A percentile compares a stretch with the other conserved stretches of the same genome.
These are phyloP conservation scores for Cremastobaeus sp. DNA, from an alignment of 2,888 invertebrate species.

Conservation along the genomic window DNA sequence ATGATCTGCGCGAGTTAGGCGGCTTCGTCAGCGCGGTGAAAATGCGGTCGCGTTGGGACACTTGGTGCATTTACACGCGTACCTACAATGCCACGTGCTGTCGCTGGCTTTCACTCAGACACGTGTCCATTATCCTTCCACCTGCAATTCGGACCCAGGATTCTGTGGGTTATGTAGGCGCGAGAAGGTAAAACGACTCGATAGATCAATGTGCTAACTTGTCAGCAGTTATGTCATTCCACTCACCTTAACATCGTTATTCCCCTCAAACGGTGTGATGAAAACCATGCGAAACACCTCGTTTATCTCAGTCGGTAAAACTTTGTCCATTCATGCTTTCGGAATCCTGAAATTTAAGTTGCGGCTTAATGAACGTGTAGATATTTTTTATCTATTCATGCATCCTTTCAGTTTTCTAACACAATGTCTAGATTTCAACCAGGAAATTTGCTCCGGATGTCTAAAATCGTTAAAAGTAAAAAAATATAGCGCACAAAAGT, in stretches of 20 bases:
- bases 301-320: too few species aligned
- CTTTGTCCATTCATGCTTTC: too few species aligned
- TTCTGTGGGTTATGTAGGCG: constrained; percentile 33
- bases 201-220: constrained; percentile 40
- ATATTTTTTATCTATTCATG: too few species aligned
- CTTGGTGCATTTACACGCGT: constrained; percentile 30
- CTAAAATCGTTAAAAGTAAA: too few species aligned
- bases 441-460: too few species aligned
- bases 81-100: constrained; percentile 51
- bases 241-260: constrained; percentile 38
- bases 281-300: neutral
- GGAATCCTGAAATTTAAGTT: too few species aligned
- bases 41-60: constrained; percentile 45
- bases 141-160: constrained; percentile 45
- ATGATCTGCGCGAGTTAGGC: constrained; percentile 31
- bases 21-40: constrained; percentile 30
- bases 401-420: too few species aligned
- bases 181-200: constrained; percentile 39
- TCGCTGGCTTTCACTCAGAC: constrained; percentile 50
- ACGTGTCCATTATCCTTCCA: constrained; percentile 56
- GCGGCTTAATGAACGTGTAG: too few species aligned
- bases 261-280: constrained; percentile 3
- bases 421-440: too few species aligned
- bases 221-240: constrained; percentile 15
- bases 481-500: too few species aligned